Conservation (phyloP, 2,797 vertebrate species). For the Chanos chanos region DNA sequence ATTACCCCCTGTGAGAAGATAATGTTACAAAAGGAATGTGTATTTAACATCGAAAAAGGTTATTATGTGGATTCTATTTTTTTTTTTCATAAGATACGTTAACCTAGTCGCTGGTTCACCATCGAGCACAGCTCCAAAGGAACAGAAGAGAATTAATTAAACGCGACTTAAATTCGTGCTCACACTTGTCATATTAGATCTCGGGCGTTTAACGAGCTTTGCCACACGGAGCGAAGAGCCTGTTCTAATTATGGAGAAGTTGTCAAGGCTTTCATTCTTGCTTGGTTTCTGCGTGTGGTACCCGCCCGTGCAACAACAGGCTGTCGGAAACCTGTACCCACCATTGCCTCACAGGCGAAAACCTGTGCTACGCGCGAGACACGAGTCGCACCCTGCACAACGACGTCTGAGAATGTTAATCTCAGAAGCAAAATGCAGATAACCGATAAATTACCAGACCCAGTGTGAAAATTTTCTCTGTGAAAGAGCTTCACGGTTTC, state of each 20-base stretch:
- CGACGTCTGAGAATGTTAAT: slow-evolving; percentile 54
- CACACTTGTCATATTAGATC: slow-evolving; percentile 70
- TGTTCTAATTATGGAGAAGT: slow-evolving; percentile 68
- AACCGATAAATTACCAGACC: slow-evolving; percentile 39
- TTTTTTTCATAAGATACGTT: slow-evolving; percentile 7
- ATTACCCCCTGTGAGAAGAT: too few relatives aligned
- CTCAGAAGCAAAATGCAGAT: slow-evolving; percentile 35
- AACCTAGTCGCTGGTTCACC: slow-evolving; percentile 1
- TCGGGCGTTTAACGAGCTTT: slow-evolving; percentile 29
- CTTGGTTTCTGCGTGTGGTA: slow-evolving; percentile 66
- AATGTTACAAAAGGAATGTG: too few relatives aligned
- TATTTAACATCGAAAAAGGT: not conserved
- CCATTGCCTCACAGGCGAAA: slow-evolving; percentile 66
- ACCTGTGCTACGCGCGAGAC: slow-evolving; percentile 59
- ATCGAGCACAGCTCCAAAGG: slow-evolving; percentile 20
- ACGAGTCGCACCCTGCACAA: slow-evolving; percentile 44
- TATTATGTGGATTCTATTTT: not conserved
- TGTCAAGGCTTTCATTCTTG: slow-evolving; percentile 61
- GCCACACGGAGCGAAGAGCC: slow-evolving; percentile 48
- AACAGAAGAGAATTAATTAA: slow-evolving; percentile 60
- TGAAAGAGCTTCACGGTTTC: not conserved
- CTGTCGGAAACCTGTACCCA: slow-evolving; percentile 73
- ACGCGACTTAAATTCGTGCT: slow-evolving; percentile 63
- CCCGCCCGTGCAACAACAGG: slow-evolving; percentile 73
- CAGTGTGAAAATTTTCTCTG: slow-evolving; percentile 27